Base-by-base conservation (phyloP, 2,797 vertebrate species). In the Psittacula derbiana region DNA sequence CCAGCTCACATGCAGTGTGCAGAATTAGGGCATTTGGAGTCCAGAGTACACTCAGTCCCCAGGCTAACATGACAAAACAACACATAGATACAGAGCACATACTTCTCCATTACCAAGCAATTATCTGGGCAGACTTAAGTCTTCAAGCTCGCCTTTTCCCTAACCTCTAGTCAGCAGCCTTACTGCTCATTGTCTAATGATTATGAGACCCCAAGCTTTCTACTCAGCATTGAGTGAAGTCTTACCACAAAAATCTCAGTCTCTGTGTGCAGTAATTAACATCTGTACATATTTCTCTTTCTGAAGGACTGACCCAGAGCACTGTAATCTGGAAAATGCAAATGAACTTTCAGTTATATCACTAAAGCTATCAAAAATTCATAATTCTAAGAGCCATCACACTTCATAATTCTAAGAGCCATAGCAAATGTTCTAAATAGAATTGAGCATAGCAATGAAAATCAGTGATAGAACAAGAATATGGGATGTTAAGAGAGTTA, bases 41-140 rank as follows among this genome's bases (percentile, higher is more conserved):
- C 36, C 66, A 55, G n/a, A 11, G 15, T 24, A 5, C 16, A 5
- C 11, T 21, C 40, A 33, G 9, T 13, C 12, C 18, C 27, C 50
- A 41, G 18, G 17, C 12, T 43, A 50, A 47, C 5, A 2, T 30
- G 18, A 49, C 18, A 30, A 64, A 31, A n/a, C 9, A 33, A 17
- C 19, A 61, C 27, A 40, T 10, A 11, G 30, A 38, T 31, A 60
- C 3, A 4, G 14, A 57, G 44, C 3, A 43, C 7, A 4, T 3
- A n/a, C 10, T 38, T 20, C 16, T 85, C 16, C 5, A 1, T 27
- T 49, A 49, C 11, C 28, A 53, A 36, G 31, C 0, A 0, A 9
- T 62, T 46, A 58, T 16, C 46, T 30, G 14, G 16, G 36, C 20
- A 30, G 28, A 23, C 30, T 27, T 3, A 33, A 38, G 14, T 53